phyloP scores from a whole-genome alignment of 2,797 vertebrate species.

The Muscicapa striata region DNA sequence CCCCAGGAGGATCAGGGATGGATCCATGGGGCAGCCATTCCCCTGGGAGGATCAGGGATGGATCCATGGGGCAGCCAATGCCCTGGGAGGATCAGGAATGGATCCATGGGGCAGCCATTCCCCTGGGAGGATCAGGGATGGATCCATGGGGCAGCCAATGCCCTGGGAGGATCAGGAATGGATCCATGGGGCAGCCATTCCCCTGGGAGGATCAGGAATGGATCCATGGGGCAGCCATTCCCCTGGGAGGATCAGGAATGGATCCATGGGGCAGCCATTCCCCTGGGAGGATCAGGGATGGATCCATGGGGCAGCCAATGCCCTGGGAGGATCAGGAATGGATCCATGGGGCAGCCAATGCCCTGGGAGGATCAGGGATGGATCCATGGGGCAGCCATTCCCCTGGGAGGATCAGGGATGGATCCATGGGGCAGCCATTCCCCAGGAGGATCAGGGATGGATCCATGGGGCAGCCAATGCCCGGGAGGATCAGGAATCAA shows the following conservation, averaged over 20 bases:
- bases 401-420: not conserved
- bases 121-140: rapidly evolving
- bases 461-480: not conserved
- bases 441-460: not conserved
- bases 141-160: not conserved
- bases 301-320: not conserved
- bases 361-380: not conserved
- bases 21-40: not conserved
- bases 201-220: not conserved
- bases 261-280: not conserved
- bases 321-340: rapidly evolving
- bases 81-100: rapidly evolving
- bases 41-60: rapidly evolving
- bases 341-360: not conserved
- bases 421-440: not conserved
- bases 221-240: not conserved
- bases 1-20: not conserved
- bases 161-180: rapidly evolving
- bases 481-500: rapidly evolving
- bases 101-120: not conserved
- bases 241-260: not conserved
- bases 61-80: not conserved
- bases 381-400: not conserved
- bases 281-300: not conserved
- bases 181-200: not conserved